A percentile compares a stretch with the other conserved stretches of the same genome.
Evolutionary conservation across 2,113 vertebrate genomes (phyloP).

Genomic region (Puntigrus tetrazona): DNA sequence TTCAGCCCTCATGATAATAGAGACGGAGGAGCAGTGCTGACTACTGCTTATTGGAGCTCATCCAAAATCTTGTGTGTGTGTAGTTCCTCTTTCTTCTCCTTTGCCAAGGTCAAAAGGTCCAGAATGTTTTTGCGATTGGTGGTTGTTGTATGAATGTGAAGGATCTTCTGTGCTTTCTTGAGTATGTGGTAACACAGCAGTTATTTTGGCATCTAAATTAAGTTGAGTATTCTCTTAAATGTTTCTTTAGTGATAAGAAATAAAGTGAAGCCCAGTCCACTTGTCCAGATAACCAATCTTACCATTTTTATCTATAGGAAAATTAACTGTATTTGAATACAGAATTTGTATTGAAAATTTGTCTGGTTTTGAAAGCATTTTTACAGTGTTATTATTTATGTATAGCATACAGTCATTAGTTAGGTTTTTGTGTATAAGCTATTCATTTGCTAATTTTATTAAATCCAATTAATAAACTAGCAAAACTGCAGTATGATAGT

Average conservation of each 20-base stretch:
- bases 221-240: not conserved
- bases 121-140: not conserved
- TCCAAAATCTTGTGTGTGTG: constrained; percentile 9
- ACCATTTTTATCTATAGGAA: not conserved
- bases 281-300: not conserved
- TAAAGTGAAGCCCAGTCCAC: not conserved
- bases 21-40: not conserved
- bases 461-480: not conserved
- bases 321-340: not conserved
- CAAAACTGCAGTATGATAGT: too few relatives aligned
- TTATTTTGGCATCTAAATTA: not conserved
- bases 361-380: not conserved
- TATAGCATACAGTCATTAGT: not conserved
- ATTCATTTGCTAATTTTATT: not conserved
- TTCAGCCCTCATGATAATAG: constrained; percentile 8
- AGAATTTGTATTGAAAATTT: not conserved
- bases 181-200: not conserved
- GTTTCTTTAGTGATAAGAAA: not conserved
- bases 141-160: not conserved
- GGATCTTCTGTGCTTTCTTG: not conserved
- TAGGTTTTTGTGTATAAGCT: too few relatives aligned
- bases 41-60: not conserved
- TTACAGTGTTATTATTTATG: not conserved
- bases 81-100: not conserved
- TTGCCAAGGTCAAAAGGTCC: not conserved